Evolutionary conservation across 1,140 invertebrate species (phyloP), one percentile per base, ranked within the genome.

Genomic region (Drosophila ohnishii): DNA sequence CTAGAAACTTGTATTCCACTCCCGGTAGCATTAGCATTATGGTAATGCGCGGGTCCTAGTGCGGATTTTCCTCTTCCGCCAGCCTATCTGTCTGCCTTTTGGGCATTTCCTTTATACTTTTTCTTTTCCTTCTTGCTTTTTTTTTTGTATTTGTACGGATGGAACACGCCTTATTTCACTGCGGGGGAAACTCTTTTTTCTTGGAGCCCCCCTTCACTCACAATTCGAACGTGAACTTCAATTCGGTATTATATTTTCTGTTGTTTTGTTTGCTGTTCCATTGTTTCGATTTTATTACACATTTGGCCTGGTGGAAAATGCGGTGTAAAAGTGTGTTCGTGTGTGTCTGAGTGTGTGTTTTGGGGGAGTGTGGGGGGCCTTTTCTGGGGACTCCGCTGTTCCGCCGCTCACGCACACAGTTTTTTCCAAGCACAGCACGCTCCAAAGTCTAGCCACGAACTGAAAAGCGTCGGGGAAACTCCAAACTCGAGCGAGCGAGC

Each of bases 361-460:
- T 0, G 7, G 35, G 42, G 11, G 11, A 2, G 34, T 22, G 34
- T 5, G 19, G 37, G 28, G 40, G 42, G 25, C n/a, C 45, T 73
- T 61, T 77, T 53, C 59, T 48, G 62, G 39, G 62, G 55, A 60
- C 62, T 65, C 53, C 65, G 47, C 42, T 59, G 40, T 50, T 32
- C 65, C 75, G 67, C 61, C 82, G 75, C 78, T 65, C 61, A 87
- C 79, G 81, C 79, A 56, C 69, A 56, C 51, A 59, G 55, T 39
- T 39, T 50, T 64, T 80, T 79, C 83, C 84, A 81, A 87, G 80
- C 84, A 87, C 84, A 87, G 75, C 80, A 87, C 84, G 84, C 84
- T 88, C 76, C 84, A 88, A 87, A 88, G 84, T 84, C 86, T 87
- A 80, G 84, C 84, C 84, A 87, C 84, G 84, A 88, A 87, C 84